Evolutionary conservation across 53 echinoderm and acorn worm species (phyloP).

Genomic region (Paracentrotus lividus): DNA sequence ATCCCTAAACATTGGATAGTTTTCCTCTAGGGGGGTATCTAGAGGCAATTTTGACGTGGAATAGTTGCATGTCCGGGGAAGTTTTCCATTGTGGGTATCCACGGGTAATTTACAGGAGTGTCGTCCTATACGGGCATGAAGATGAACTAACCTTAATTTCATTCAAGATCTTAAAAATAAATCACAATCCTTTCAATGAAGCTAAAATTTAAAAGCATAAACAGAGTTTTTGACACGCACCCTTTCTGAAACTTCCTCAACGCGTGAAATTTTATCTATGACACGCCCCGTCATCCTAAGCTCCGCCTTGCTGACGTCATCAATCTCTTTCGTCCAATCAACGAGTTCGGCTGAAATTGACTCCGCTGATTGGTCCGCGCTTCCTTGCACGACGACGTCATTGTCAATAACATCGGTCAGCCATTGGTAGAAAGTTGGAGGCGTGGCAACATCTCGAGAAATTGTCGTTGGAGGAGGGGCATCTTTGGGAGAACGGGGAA

Average conservation of each 20-base stretch:
- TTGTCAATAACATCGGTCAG: not conserved
- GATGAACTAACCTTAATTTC: too few species aligned
- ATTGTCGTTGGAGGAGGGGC: not conserved
- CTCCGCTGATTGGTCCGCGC: slow-evolving; percentile 46
- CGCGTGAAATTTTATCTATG: slow-evolving; percentile 18
- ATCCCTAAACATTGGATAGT: too few species aligned
- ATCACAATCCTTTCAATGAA: not conserved
- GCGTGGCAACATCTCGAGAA: not conserved
- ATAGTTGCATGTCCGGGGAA: too few species aligned
- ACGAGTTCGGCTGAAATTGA: slow-evolving; percentile 33
- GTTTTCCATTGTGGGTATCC: too few species aligned
- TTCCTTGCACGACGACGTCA: not conserved
- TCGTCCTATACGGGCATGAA: too few species aligned
- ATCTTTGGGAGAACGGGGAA: not conserved
- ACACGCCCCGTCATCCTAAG: slow-evolving; percentile 56
- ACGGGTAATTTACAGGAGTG: too few species aligned
- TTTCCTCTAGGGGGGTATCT: too few species aligned
- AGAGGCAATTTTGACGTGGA: too few species aligned
- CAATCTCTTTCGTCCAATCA: slow-evolving; percentile 53
- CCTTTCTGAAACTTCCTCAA: slow-evolving; percentile 35
- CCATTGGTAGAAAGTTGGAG: slow-evolving; percentile 57
- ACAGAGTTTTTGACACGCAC: not conserved
- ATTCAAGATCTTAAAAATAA: too few species aligned
- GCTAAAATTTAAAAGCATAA: not conserved
- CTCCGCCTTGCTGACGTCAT: slow-evolving; percentile 49